phyloP scores from a whole-genome alignment of 2,113 vertebrate genomes.

The Podilymbus podiceps region DNA sequence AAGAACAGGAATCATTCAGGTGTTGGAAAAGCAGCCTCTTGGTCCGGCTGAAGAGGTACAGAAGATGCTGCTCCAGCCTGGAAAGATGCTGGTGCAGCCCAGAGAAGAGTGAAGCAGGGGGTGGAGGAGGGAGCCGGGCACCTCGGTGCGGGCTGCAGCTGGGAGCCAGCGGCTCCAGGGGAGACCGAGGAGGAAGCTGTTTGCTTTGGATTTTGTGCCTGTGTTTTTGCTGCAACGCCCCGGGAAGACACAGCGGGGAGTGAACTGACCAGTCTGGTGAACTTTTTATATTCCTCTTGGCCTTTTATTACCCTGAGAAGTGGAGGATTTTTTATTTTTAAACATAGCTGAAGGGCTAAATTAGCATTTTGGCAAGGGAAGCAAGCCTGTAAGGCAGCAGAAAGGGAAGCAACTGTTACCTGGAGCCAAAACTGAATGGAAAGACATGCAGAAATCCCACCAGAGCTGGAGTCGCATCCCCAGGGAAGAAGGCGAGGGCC shows the following conservation, averaged over 20 bases:
- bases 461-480: background rate
- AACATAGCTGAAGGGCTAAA: constrained; percentile 56
- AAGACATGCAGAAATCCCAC: constrained; percentile 31
- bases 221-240: constrained; percentile 59
- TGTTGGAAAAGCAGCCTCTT: background rate
- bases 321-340: constrained; percentile 58
- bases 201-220: constrained; percentile 55
- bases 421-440: constrained; percentile 27
- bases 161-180: background rate
- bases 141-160: background rate
- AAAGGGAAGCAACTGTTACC: constrained; percentile 26
- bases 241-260: constrained; percentile 45
- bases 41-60: background rate
- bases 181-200: constrained; percentile 1
- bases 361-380: constrained; percentile 56
- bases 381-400: constrained; percentile 17
- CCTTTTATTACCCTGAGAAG: constrained; percentile 60
- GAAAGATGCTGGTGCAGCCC: background rate
- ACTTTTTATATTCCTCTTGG: constrained; percentile 64
- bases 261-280: constrained; percentile 66
- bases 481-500: background rate
- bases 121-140: background rate
- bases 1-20: background rate
- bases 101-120: background rate
- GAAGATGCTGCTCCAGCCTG: background rate